phyloP scores from a whole-genome alignment of 1,140 invertebrate genomes.

The Drosophila sturtevanti region DNA sequence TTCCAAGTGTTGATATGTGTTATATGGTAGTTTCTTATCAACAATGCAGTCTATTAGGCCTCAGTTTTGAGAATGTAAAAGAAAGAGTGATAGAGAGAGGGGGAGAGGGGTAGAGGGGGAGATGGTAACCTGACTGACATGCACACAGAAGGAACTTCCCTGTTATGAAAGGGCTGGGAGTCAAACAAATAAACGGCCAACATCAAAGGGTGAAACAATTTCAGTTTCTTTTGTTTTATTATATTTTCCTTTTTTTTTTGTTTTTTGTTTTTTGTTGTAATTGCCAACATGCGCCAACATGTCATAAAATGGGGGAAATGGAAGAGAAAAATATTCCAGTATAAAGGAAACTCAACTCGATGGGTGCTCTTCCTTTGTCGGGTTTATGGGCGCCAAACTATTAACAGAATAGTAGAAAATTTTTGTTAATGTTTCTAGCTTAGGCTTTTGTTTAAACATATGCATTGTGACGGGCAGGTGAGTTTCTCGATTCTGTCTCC shows the following conservation, averaged over 20 bases:
- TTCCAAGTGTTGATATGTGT: constrained; percentile 79
- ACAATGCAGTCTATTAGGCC: constrained; percentile 75
- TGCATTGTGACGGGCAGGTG: constrained; percentile 66
- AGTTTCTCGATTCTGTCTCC: not conserved
- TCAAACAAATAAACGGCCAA: constrained; percentile 65
- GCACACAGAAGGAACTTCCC: constrained; percentile 49
- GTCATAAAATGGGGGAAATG: constrained; percentile 26
- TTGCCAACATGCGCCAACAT: constrained; percentile 62
- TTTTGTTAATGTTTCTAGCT: constrained; percentile 69
- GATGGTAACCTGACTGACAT: constrained; percentile 56
- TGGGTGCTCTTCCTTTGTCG: constrained; percentile 5
- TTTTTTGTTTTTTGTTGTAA: constrained; percentile 34
- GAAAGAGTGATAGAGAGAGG: too few species aligned
- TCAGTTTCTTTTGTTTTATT: constrained; percentile 21
- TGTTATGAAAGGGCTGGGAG: not conserved
- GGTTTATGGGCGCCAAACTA: constrained; percentile 69
- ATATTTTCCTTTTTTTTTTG: constrained; percentile 14
- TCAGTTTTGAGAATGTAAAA: constrained; percentile 20
- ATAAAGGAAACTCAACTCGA: not conserved
- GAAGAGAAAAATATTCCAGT: constrained; percentile 23
- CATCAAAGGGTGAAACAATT: constrained; percentile 75
- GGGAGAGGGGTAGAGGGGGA: not conserved
- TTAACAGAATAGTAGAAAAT: constrained; percentile 75
- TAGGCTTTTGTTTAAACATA: constrained; percentile 62
- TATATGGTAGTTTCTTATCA: constrained; percentile 76